Base-by-base conservation (phyloP, 2,797 vertebrate genomes). In the Netta rufina region DNA sequence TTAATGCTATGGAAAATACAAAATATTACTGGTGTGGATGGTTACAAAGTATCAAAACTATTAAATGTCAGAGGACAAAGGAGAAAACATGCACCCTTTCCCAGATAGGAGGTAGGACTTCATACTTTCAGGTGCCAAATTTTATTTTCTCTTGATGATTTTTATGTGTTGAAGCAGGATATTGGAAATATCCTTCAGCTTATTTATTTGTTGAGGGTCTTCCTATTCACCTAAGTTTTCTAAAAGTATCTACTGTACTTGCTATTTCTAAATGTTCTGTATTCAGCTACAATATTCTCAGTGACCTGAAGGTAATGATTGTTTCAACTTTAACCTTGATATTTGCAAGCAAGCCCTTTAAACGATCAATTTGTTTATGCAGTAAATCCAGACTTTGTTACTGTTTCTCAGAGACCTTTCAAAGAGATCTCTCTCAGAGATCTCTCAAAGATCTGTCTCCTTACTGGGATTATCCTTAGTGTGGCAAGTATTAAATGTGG, bases 351-450 rank as follows among this genome's bases (percentile, higher is more conserved):
- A 91, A 91, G 92, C 89, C 84, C 87, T 95, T 96, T 93, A 96
- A 64, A 88, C 60, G 3, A 95, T 96, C 95, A 92, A 65, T 96
- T 88, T 96, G 95, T 95, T 96, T 95, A 88, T 94, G 89, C 83
- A 94, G 76, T 90, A 60, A 91, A 82, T 93, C 89, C 92, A 97
- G 91, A 97, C 92, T 95, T 96, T 95, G 95, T 80, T 88, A 93
- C 87, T 79, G 71, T 60, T 86, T 94, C 93, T 84, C 90, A 70
- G 91, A 84, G 95, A 94, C 70, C 94, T 95, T 95, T 96, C 43
- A 45, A 20, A 45, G 43, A 45, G 43, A 45, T 45, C 43, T 45
- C 43, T 45, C 18, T 45, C 43, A 45, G 43, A 45, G 19, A 45
- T 45, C 43, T 89, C 65, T 80, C 11, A 38, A 38, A 57, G 65